A percentile compares a stretch with the other conserved stretches of the same genome.
These are phyloP conservation scores for Cynopterus sphinx DNA, from an alignment of 2,797 vertebrate species.

Conservation along the genomic window DNA sequence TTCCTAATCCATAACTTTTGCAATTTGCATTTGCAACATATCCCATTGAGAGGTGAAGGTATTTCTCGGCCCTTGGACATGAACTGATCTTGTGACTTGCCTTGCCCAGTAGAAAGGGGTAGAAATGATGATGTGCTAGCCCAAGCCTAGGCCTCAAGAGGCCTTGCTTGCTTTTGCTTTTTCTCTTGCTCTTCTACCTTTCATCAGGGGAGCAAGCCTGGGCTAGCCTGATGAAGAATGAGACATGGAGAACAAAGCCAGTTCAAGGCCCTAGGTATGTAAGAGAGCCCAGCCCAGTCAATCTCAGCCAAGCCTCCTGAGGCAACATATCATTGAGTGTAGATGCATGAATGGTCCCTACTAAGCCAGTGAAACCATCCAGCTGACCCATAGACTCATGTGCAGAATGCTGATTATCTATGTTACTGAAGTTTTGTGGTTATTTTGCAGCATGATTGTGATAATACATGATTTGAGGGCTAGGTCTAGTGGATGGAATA, in stretches of 20 bases:
- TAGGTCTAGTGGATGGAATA: neutral
- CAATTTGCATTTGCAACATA: neutral
- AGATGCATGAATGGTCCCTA: neutral
- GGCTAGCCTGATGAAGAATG: neutral
- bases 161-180: neutral
- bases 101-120: neutral
- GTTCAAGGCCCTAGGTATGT: neutral
- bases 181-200: neutral
- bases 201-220: neutral
- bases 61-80: neutral
- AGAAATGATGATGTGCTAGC: neutral
- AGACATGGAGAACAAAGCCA: neutral
- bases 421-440: neutral
- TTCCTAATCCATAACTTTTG: neutral
- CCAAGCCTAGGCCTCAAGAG: neutral
- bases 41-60: neutral
- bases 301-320: neutral
- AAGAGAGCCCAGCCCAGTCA: neutral
- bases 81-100: neutral
- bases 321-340: neutral
- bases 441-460: neutral
- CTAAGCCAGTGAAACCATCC: neutral
- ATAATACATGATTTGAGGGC: neutral
- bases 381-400: neutral
- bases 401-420: neutral